phyloP scores from a whole-genome alignment of 2,888 invertebrate species.

The Papilio gigon region DNA sequence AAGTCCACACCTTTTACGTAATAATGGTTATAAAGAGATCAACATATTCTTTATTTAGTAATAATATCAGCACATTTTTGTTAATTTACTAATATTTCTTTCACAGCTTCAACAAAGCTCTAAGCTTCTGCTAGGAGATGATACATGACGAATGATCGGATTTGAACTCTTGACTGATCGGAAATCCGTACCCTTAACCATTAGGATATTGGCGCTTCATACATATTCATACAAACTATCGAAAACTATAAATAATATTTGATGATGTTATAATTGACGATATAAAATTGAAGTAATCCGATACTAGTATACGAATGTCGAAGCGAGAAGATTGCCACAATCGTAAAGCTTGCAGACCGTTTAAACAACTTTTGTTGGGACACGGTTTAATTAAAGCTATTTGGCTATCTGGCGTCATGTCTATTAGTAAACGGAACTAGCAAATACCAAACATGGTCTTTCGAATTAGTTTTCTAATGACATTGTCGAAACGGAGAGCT shows the following conservation, averaged over 20 bases:
- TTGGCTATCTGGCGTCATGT: constrained; percentile 7
- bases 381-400: constrained; percentile 1
- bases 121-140: too few species aligned
- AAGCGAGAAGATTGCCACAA: background rate
- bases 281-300: background rate
- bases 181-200: too few species aligned
- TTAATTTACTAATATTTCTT: too few species aligned
- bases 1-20: too few species aligned
- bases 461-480: background rate
- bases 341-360: background rate
- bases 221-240: background rate
- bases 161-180: too few species aligned
- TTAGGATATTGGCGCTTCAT: too few species aligned
- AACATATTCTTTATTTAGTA: too few species aligned
- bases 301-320: background rate
- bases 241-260: constrained; percentile 6
- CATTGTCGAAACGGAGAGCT: background rate
- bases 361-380: constrained; percentile 1
- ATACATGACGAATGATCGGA: too few species aligned
- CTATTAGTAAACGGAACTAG: constrained; percentile 4
- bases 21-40: too few species aligned
- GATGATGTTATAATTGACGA: constrained; percentile 8
- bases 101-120: too few species aligned
- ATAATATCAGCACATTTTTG: too few species aligned
- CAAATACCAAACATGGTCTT: background rate